phyloP scores from a whole-genome alignment of 2,888 invertebrate genomes.

The Drosophila paucipuncta region DNA sequence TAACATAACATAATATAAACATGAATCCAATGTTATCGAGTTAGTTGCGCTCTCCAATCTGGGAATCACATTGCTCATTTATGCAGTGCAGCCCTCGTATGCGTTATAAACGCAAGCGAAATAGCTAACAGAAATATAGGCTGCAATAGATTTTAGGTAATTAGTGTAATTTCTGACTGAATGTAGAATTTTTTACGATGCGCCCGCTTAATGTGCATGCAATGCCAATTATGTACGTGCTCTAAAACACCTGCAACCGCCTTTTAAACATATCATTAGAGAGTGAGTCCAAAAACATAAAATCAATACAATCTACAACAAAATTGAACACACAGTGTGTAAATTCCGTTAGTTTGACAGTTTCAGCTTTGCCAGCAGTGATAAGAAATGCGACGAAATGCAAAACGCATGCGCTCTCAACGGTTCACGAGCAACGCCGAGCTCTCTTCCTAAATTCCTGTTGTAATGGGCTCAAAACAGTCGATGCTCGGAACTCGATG shows the following conservation, averaged over 20 bases:
- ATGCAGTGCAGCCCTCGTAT: conserved; percentile 46
- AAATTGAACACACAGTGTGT: conserved; percentile 56
- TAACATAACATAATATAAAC: not conserved
- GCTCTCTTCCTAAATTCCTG: conserved; percentile 41
- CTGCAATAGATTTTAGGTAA: conserved; percentile 11
- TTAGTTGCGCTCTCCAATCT: not conserved
- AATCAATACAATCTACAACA: conserved; percentile 62
- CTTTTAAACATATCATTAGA: conserved; percentile 18
- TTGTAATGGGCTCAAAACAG: conserved; percentile 50
- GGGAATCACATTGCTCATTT: not conserved
- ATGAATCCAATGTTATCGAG: not conserved
- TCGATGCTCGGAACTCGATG: conserved; percentile 75
- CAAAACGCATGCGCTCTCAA: conserved; percentile 62
- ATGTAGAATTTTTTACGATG: conserved; percentile 17
- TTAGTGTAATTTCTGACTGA: conserved; percentile 46
- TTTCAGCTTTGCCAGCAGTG: conserved; percentile 51
- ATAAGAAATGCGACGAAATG: conserved; percentile 56
- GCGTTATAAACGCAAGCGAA: conserved; percentile 49
- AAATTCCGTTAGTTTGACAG: conserved; percentile 79
- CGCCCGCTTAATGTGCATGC: not conserved
- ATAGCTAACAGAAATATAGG: not conserved
- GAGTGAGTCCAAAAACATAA: conserved; percentile 52
- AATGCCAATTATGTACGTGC: not conserved
- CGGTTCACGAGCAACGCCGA: conserved; percentile 6
- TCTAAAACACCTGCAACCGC: not conserved